phyloP scores from a whole-genome alignment of 2,113 vertebrate genomes.

The Hiodon alosoides region DNA sequence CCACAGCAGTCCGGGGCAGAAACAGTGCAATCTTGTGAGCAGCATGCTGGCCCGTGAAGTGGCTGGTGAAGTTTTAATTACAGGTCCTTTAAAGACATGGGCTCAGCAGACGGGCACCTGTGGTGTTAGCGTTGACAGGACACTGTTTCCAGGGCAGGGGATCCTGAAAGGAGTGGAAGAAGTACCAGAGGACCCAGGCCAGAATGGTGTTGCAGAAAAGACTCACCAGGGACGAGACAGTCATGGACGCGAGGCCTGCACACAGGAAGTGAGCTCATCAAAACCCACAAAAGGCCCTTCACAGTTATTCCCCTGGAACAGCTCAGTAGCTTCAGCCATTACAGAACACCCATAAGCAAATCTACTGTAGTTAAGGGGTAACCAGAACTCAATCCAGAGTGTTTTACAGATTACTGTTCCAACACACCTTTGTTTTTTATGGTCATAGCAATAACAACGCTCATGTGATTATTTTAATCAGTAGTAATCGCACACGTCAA shows the following conservation, averaged over 20 bases:
- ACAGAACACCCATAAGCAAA: too few relatives aligned
- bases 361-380: too few relatives aligned
- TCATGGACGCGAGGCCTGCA: slow-evolving; percentile 72
- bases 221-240: slow-evolving; percentile 71
- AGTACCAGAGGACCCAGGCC: slow-evolving; percentile 81
- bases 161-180: slow-evolving; percentile 83
- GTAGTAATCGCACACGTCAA: too few relatives aligned
- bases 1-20: slow-evolving; percentile 11
- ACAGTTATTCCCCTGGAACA: background rate
- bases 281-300: background rate
- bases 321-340: too few relatives aligned
- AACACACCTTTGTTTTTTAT: too few relatives aligned
- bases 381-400: too few relatives aligned
- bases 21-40: background rate
- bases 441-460: too few relatives aligned
- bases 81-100: background rate
- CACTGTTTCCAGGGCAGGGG: slow-evolving; percentile 77
- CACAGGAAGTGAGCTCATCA: background rate
- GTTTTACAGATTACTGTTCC: background rate
- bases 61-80: background rate
- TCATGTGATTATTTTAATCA: too few relatives aligned
- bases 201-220: slow-evolving; percentile 82
- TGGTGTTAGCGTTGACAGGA: slow-evolving; percentile 48
- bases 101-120: background rate
- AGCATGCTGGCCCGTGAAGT: background rate